Conservation (phyloP, 2,113 vertebrate species). For the Climacteris rufus region DNA sequence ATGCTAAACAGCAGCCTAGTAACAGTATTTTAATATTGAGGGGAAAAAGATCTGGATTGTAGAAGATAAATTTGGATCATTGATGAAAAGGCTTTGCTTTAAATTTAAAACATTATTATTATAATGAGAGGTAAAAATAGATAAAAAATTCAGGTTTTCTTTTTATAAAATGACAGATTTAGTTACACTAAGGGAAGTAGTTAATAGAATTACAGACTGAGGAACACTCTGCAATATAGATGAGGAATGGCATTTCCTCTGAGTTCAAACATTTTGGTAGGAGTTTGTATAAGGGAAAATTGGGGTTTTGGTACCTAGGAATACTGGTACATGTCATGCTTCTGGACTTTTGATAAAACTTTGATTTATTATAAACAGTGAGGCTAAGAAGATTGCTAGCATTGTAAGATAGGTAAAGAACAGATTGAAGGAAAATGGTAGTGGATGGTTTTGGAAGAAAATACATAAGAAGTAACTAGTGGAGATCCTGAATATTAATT, state of each 20-base stretch:
- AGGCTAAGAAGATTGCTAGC: not conserved
- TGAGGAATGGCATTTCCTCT: not conserved
- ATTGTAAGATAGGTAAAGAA: not conserved
- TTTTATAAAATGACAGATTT: not conserved
- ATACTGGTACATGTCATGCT: not conserved
- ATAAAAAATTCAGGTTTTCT: not conserved
- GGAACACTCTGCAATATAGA: not conserved
- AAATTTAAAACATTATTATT: not conserved
- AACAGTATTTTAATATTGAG: not conserved
- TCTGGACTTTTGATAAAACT: not conserved
- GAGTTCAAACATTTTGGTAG: not conserved
- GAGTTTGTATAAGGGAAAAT: not conserved
- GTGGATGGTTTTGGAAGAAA: not conserved
- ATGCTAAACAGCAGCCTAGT: not conserved
- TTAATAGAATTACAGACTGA: not conserved
- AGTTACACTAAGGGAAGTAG: not conserved
- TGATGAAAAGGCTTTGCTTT: not conserved
- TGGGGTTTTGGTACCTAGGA: accelerated
- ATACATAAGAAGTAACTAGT: not conserved
- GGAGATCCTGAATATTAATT: not conserved
- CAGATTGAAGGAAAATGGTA: not conserved
- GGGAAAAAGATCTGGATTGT: not conserved
- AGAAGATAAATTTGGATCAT: not conserved
- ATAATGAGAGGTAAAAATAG: not conserved
- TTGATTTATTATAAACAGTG: not conserved